Evolutionary conservation across 2,797 vertebrate genomes (phyloP).

Genomic region (Trachops cirrhosus): DNA sequence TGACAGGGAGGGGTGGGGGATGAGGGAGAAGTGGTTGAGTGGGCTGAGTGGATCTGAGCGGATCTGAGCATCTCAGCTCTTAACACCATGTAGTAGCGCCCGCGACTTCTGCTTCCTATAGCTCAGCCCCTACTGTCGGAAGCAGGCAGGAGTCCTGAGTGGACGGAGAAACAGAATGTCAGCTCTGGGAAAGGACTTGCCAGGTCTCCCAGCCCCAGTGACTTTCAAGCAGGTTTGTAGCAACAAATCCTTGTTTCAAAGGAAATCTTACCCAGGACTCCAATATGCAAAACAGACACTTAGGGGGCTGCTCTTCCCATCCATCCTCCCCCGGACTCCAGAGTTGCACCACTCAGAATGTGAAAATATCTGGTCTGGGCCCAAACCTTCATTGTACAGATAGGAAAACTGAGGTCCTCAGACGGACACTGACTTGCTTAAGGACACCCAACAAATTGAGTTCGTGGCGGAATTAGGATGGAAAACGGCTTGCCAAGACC

Average conservation of each 20-base stretch:
- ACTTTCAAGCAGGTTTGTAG: background rate
- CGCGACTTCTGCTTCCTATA: background rate
- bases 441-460: background rate
- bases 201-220: background rate
- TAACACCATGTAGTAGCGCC: background rate
- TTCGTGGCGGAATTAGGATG: background rate
- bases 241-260: conserved; percentile 19
- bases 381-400: background rate
- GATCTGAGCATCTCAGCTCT: background rate
- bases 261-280: background rate
- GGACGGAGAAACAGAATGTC: background rate
- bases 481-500: background rate
- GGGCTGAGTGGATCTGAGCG: background rate
- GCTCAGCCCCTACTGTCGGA: background rate
- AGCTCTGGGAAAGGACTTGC: background rate
- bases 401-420: background rate
- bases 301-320: accelerated
- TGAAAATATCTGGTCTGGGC: background rate
- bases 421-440: background rate
- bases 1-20: background rate
- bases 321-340: background rate
- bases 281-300: background rate
- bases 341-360: background rate
- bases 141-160: background rate
- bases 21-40: background rate